Percentiles rank a stretch among this genome's conserved stretches.
Evolutionary conservation across 2,113 vertebrate species (phyloP).

Genomic region (Synchiropus splendidus): DNA sequence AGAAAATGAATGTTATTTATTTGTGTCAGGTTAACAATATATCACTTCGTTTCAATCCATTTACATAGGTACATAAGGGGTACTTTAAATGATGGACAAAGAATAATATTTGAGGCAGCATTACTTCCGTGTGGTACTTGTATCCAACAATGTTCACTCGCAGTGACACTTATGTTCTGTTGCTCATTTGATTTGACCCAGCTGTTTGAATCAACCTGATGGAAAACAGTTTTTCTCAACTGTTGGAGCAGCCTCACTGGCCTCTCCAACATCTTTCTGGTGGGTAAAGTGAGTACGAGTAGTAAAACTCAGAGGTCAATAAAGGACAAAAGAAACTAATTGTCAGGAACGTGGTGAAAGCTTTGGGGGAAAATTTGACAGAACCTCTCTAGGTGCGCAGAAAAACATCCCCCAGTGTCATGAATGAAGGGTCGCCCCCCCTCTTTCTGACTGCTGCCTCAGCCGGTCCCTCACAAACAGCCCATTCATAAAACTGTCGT

Average conservation of each 20-base stretch:
- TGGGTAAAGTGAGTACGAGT: too few relatives aligned
- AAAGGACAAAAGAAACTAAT: too few relatives aligned
- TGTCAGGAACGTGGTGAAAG: too few relatives aligned
- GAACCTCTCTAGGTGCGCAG: slow-evolving; percentile 20
- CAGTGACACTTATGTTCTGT: slow-evolving; percentile 29
- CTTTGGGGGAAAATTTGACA: slow-evolving; percentile 7
- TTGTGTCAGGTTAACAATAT: too few relatives aligned
- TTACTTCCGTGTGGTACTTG: too few relatives aligned
- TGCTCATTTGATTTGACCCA: slow-evolving; percentile 24
- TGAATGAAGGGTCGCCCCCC: slow-evolving; percentile 65
- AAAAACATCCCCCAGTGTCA: slow-evolving; percentile 28
- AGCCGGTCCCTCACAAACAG: slow-evolving; percentile 69
- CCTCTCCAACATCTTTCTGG: slow-evolving; percentile 7
- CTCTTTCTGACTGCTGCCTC: slow-evolving; percentile 64
- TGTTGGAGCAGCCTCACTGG: slow-evolving; percentile 32
- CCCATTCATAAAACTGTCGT: slow-evolving; percentile 73
- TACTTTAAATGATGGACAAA: too few relatives aligned
- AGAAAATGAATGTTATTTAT: too few relatives aligned
- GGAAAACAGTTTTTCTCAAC: slow-evolving; percentile 25
- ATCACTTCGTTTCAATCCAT: too few relatives aligned
- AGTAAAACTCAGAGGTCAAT: too few relatives aligned
- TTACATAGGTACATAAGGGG: too few relatives aligned
- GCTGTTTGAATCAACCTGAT: slow-evolving; percentile 48
- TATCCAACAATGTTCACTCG: too few relatives aligned
- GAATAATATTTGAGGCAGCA: too few relatives aligned